Conservation (phyloP, 2,888 invertebrate genomes). For the Carcina quercana region DNA sequence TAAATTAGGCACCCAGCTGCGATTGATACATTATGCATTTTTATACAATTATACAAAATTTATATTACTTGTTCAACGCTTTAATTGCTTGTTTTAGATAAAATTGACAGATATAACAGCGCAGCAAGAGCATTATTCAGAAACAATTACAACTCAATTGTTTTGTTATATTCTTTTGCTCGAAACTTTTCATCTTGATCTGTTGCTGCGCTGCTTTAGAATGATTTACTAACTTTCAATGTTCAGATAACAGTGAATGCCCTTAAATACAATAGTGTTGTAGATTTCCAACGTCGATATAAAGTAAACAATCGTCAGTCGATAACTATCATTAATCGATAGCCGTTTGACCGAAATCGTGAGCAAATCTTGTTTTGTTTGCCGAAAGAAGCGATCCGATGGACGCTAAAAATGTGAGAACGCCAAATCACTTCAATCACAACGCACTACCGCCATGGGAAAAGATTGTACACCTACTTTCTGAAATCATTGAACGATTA, state of each 20-base stretch:
- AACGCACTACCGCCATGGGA: background rate
- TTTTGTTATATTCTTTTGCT: background rate
- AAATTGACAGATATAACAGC: slow-evolving; percentile 5
- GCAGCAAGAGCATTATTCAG: too few species aligned
- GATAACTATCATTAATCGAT: slow-evolving; percentile 9
- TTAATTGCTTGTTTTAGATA: slow-evolving; percentile 8
- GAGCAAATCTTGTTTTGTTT: slow-evolving; percentile 13
- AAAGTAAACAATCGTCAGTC: slow-evolving; percentile 11
- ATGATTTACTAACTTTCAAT: too few species aligned
- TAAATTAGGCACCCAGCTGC: slow-evolving; percentile 15
- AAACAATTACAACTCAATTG: too few species aligned
- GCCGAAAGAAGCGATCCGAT: background rate
- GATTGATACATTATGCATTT: slow-evolving; percentile 7
- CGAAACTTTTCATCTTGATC: too few species aligned
- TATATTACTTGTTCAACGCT: slow-evolving; percentile 4
- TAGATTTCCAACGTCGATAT: slow-evolving; percentile 11
- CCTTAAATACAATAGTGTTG: slow-evolving; percentile 11
- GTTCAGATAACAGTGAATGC: too few species aligned
- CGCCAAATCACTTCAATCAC: background rate
- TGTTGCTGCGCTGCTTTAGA: too few species aligned
- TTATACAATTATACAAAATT: slow-evolving; percentile 5
- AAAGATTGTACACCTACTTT: too few species aligned
- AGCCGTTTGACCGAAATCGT: slow-evolving; percentile 13
- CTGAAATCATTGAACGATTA: too few species aligned
- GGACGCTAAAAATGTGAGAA: slow-evolving; percentile 4